Evolutionary conservation across 2,113 vertebrate species (phyloP).

Genomic region (Pterocles burchelli): DNA sequence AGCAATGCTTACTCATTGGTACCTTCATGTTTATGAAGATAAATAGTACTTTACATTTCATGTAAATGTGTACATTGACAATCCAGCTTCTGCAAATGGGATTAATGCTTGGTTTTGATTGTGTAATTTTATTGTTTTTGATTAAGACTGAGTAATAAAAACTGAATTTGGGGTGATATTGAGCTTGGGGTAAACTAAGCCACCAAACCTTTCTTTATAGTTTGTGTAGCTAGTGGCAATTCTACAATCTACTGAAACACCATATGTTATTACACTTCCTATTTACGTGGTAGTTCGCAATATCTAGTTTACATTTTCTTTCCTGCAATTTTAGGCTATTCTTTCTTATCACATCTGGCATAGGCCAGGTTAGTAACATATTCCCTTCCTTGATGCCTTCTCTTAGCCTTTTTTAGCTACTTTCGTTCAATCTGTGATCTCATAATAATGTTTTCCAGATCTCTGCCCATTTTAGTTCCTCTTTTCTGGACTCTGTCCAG

Average conservation of each 20-base stretch:
- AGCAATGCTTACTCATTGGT: not conserved
- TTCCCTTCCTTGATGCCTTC: not conserved
- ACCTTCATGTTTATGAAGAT: not conserved
- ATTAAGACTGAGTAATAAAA: not conserved
- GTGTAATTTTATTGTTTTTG: not conserved
- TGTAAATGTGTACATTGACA: not conserved
- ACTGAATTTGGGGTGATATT: not conserved
- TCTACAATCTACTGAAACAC: not conserved
- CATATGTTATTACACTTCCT: not conserved
- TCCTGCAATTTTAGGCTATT: not conserved
- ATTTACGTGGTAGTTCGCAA: not conserved
- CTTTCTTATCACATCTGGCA: not conserved
- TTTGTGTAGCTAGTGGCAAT: not conserved
- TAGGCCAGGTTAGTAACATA: not conserved
- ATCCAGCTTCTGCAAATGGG: not conserved
- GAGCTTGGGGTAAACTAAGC: not conserved
- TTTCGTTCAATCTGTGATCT: not conserved
- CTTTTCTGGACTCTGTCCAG: not conserved
- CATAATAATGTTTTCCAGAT: not conserved
- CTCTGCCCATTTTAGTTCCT: not conserved
- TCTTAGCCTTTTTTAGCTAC: not conserved
- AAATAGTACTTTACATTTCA: not conserved
- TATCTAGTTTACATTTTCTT: not conserved
- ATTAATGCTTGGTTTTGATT: not conserved
- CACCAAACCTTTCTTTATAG: not conserved